These are phyloP conservation scores for Zootermopsis nevadensis DNA, from an alignment of 2,888 invertebrate genomes.

Conservation along the genomic window DNA sequence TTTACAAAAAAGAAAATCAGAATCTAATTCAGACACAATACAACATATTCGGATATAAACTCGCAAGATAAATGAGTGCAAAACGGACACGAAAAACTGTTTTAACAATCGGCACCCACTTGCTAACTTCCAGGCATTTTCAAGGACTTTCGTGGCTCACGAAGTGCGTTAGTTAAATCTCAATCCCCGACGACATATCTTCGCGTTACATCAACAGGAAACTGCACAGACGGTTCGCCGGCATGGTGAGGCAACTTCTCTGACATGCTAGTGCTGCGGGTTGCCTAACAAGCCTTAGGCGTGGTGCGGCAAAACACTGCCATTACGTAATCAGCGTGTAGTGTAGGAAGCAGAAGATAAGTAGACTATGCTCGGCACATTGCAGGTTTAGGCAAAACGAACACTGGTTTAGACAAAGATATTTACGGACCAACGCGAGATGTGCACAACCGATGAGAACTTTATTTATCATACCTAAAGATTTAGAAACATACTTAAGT, in stretches of 20 bases:
- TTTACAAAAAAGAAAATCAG: too few species aligned
- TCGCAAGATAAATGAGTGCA: too few species aligned
- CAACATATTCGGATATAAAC: too few species aligned
- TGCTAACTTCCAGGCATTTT: background rate
- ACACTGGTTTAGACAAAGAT: too few species aligned
- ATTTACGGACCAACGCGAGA: too few species aligned
- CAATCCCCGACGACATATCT: background rate
- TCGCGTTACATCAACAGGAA: background rate
- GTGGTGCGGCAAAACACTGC: background rate
- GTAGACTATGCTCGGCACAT: background rate
- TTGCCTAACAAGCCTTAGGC: background rate
- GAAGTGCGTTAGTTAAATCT: background rate
- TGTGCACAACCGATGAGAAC: too few species aligned
- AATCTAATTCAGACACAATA: too few species aligned
- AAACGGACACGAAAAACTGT: too few species aligned
- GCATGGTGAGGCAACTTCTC: constrained; percentile 3
- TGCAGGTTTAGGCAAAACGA: background rate
- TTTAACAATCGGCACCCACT: too few species aligned
- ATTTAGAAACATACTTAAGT: too few species aligned
- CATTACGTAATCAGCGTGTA: background rate
- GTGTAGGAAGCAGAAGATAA: background rate
- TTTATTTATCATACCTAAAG: too few species aligned
- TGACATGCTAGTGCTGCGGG: background rate
- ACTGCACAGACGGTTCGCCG: background rate
- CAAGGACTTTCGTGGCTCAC: background rate